Evolutionary conservation across 37 sponge, comb jelly and placozoan species (phyloP).

Genomic region (Cladorhizidae sp.): DNA sequence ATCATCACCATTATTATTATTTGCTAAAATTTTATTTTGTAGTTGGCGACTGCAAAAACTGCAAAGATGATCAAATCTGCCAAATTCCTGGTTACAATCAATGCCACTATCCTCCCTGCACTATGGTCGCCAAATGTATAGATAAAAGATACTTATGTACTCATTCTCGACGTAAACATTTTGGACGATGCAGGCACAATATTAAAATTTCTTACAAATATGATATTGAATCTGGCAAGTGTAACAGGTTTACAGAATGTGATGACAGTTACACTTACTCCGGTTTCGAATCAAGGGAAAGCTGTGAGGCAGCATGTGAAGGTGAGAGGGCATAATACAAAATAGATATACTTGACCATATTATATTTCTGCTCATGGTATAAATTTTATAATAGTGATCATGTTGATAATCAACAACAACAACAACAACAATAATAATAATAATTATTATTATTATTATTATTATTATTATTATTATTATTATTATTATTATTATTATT

Average conservation of each 20-base stretch:
- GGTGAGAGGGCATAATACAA: not conserved
- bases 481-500: no score
- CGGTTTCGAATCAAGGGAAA: conserved; percentile 15
- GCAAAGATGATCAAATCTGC: not conserved
- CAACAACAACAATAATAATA: no score
- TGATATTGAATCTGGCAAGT: conserved; percentile 18
- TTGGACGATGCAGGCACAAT: conserved; percentile 32
- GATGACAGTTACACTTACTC: conserved; percentile 41
- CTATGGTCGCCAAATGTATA: not conserved
- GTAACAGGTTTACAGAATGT: conserved; percentile 39
- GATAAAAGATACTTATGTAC: not conserved
- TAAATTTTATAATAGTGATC: no score
- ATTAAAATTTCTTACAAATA: conserved; percentile 22
- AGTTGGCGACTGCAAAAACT: not conserved
- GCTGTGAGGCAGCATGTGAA: conserved; percentile 19
- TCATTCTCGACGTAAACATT: conserved; percentile 9
- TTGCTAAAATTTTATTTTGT: no score
- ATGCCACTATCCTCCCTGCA: conserved; percentile 5
- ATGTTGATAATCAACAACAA: no score
- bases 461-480: no score
- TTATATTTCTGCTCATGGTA: no score
- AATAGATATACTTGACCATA: not conserved
- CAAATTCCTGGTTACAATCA: not conserved
- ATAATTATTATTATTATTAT: no score
- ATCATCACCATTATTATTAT: no score